Conservation (phyloP, 1,140 invertebrate genomes). For the Streblospio benedicti region DNA sequence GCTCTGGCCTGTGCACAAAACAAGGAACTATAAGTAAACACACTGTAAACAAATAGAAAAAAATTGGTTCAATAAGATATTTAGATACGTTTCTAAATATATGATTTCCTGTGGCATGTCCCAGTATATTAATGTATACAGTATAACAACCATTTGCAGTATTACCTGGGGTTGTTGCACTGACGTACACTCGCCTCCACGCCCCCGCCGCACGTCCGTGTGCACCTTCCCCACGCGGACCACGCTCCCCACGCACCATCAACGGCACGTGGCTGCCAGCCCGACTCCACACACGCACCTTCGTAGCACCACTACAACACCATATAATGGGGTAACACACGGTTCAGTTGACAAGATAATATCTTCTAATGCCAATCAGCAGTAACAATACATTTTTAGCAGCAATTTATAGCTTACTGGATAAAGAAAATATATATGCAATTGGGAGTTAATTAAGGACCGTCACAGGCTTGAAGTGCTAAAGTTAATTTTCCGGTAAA, state of each 20-base stretch:
- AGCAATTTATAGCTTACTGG: too few species aligned
- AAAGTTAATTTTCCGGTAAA: too few species aligned
- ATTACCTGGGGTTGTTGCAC: constrained; percentile 64
- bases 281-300: constrained; percentile 62
- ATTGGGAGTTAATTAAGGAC: too few species aligned
- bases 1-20: constrained; percentile 49
- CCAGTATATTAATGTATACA: constrained; percentile 46
- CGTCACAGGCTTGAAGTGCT: too few species aligned
- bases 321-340: constrained; percentile 9
- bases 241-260: constrained; percentile 78
- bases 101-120: background rate
- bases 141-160: constrained; percentile 66
- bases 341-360: too few species aligned
- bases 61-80: background rate
- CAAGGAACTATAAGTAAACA: too few species aligned
- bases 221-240: constrained; percentile 66
- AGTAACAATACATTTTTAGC: too few species aligned
- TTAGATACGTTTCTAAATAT: background rate
- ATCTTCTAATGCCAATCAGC: too few species aligned
- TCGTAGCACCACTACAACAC: constrained; percentile 65
- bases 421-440: too few species aligned
- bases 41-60: constrained; percentile 46
- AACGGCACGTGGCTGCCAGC: constrained; percentile 49
- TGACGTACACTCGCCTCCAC: constrained; percentile 65
- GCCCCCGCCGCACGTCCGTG: constrained; percentile 76